These are phyloP conservation scores for Nebria ingens DNA, from an alignment of 1,140 invertebrate genomes.

Conservation along the genomic window DNA sequence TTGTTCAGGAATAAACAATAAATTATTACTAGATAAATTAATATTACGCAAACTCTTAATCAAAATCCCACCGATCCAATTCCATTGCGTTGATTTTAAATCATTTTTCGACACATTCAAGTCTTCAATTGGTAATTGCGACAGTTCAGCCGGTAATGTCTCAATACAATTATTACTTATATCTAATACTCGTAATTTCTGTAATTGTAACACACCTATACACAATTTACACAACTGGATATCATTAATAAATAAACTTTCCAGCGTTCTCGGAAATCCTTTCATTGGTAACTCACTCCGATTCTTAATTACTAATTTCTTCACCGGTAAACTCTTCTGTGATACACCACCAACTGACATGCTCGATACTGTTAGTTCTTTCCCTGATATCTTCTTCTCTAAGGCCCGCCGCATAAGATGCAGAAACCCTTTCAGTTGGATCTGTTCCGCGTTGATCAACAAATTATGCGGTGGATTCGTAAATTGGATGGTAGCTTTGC, in stretches of 20 bases:
- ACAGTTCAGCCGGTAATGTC: slow-evolving; percentile 61
- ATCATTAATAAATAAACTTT: slow-evolving; percentile 44
- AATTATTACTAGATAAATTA: slow-evolving; percentile 51
- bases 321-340: slow-evolving; percentile 34
- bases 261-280: slow-evolving; percentile 55
- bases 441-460: slow-evolving; percentile 51
- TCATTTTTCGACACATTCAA: slow-evolving; percentile 61
- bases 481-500: slow-evolving; percentile 62
- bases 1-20: slow-evolving; percentile 45
- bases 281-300: slow-evolving; percentile 53
- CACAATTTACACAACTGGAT: slow-evolving; percentile 52
- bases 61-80: slow-evolving; percentile 46
- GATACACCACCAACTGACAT: slow-evolving; percentile 37
- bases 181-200: slow-evolving; percentile 57
- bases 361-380: slow-evolving; percentile 42
- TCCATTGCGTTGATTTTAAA: slow-evolving; percentile 49
- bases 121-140: slow-evolving; percentile 52
- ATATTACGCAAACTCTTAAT: slow-evolving; percentile 36
- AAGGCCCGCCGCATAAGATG: slow-evolving; percentile 49
- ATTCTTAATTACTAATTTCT: slow-evolving; percentile 48
- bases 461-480: slow-evolving; percentile 57
- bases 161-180: slow-evolving; percentile 65
- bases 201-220: slow-evolving; percentile 51
- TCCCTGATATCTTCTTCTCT: slow-evolving; percentile 44
- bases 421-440: slow-evolving; percentile 58